Evolutionary conservation across 30 jellyfish, hydroid and myxozoan species (phyloP).

Genomic region (Hydractinia echinata): DNA sequence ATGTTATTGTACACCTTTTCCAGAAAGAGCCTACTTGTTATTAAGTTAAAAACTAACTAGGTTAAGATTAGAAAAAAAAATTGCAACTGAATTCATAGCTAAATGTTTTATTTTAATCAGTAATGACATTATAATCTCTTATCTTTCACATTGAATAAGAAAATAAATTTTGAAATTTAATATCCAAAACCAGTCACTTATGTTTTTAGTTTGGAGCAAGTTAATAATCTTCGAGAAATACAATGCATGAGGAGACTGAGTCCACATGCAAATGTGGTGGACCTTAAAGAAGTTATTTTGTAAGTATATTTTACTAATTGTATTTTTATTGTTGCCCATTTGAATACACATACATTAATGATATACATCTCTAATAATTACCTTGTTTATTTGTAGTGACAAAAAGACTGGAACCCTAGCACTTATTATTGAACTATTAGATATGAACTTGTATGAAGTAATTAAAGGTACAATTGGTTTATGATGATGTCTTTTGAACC

Average conservation of each 20-base stretch:
- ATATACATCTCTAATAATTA: background rate
- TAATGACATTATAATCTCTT: background rate
- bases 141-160: background rate
- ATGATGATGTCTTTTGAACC: background rate
- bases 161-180: no score
- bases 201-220: constrained; percentile 56
- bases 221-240: constrained; percentile 72
- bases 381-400: constrained; percentile 43
- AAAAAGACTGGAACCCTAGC: constrained; percentile 79
- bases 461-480: constrained; percentile 48
- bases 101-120: background rate
- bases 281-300: constrained; percentile 76
- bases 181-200: background rate
- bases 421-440: constrained; percentile 69
- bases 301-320: constrained; percentile 16
- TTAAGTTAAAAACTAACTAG: no score
- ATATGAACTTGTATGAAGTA: constrained; percentile 71
- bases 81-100: background rate
- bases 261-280: constrained; percentile 85
- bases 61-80: no score
- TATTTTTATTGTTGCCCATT: no score
- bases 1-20: no score
- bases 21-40: no score
- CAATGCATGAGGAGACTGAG: constrained; percentile 86
- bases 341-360: background rate